Percentiles rank a stretch among this genome's conserved stretches.
Conservation (phyloP, 64 coral and sea anemone genomes). For the Pachyseris speciosa region DNA sequence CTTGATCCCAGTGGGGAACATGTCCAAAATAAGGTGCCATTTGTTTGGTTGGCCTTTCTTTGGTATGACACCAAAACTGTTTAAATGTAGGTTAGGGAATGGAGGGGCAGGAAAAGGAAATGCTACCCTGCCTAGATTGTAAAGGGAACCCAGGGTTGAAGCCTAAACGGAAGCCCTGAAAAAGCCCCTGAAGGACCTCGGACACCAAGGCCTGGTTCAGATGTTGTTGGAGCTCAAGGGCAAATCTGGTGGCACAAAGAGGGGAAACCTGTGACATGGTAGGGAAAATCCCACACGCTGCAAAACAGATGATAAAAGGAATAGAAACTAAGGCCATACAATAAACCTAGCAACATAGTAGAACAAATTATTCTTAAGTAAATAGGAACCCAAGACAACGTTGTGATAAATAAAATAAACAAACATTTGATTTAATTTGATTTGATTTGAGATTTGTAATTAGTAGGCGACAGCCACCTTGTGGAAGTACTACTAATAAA, state of each 20-base stretch:
- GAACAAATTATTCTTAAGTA: too few relatives aligned
- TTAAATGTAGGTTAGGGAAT: neutral
- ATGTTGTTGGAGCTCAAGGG: neutral
- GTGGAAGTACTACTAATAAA: too few relatives aligned
- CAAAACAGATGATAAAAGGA: too few relatives aligned
- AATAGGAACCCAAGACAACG: too few relatives aligned
- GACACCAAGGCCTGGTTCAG: neutral
- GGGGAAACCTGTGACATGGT: neutral
- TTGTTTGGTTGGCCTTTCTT: conserved; percentile 22
- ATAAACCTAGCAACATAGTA: too few relatives aligned
- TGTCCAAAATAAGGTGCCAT: conserved; percentile 19
- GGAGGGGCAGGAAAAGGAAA: neutral
- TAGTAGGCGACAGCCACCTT: too few relatives aligned
- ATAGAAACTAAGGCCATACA: too few relatives aligned
- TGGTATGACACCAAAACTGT: conserved; percentile 39
- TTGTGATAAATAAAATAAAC: too few relatives aligned
- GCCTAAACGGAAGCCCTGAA: conserved; percentile 21
- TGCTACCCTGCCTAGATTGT: neutral
- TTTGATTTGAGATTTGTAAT: too few relatives aligned
- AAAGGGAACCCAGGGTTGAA: neutral
- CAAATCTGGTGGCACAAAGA: neutral
- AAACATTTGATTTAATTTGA: too few relatives aligned
- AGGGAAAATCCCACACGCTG: neutral
- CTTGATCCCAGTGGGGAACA: neutral
- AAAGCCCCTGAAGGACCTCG: conserved; percentile 16